phyloP scores from a whole-genome alignment of 2,797 vertebrate species.

The Semotilus atromaculatus region DNA sequence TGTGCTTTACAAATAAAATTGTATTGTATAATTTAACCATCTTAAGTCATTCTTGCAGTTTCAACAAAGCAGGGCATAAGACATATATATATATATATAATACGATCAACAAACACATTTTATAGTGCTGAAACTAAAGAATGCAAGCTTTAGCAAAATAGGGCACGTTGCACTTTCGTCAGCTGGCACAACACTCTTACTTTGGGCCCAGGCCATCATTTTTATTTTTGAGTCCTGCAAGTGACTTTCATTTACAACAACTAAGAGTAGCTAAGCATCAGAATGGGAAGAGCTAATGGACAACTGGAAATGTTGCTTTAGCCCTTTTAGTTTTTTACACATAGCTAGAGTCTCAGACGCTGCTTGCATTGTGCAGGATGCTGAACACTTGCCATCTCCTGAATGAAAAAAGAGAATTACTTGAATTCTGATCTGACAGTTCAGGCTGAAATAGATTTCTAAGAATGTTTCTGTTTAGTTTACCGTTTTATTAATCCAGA shows the following conservation, averaged over 20 bases:
- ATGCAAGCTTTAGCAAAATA: background rate
- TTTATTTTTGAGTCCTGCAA: conserved; percentile 6
- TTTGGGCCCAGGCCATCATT: background rate
- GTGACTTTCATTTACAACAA: background rate
- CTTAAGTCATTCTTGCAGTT: background rate
- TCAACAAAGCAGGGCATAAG: background rate
- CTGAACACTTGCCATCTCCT: background rate
- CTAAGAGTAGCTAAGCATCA: background rate
- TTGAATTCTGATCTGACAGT: background rate
- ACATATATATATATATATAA: background rate
- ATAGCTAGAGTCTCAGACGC: background rate
- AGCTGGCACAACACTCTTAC: background rate
- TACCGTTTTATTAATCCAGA: conserved; percentile 14
- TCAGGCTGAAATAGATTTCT: background rate
- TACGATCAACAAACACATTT: background rate
- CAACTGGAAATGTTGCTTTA: background rate
- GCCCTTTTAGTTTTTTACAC: background rate
- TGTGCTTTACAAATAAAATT: too few species aligned
- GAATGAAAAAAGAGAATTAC: background rate
- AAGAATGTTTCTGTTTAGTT: background rate
- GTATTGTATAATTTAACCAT: too few species aligned
- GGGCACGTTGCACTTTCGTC: background rate
- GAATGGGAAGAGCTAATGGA: background rate
- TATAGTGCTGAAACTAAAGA: background rate
- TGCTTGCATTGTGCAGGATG: background rate